Conservation (phyloP, 2,797 vertebrate species). For the Cuculus canorus region DNA sequence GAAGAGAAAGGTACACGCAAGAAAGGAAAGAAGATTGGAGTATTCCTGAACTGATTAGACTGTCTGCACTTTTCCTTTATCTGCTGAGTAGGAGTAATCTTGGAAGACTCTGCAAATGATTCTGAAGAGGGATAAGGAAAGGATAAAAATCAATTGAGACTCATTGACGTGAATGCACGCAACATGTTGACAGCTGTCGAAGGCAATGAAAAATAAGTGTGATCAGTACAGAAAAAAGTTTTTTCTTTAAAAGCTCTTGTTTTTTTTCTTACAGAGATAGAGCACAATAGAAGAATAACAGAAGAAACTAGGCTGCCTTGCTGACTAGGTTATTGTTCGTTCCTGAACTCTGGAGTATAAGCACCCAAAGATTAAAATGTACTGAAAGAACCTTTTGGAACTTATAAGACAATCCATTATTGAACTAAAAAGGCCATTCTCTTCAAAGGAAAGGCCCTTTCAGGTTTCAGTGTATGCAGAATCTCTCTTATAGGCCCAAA, state of each 20-base stretch:
- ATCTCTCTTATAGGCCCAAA: not conserved
- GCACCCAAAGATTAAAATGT: not conserved
- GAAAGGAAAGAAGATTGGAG: not conserved
- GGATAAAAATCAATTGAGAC: not conserved
- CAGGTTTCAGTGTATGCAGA: not conserved
- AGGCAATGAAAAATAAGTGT: not conserved
- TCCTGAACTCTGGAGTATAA: not conserved
- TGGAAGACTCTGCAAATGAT: not conserved
- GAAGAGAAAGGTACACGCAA: not conserved
- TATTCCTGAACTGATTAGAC: not conserved
- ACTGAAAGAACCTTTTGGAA: not conserved
- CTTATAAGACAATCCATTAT: not conserved
- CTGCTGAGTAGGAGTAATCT: not conserved
- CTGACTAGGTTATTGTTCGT: not conserved
- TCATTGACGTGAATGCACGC: not conserved
- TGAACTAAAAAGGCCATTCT: not conserved
- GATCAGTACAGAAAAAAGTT: not conserved
- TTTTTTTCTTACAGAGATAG: not conserved
- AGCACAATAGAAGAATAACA: not conserved
- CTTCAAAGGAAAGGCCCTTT: not conserved
- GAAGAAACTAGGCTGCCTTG: not conserved
- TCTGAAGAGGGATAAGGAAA: not conserved
- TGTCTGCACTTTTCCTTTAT: not conserved
- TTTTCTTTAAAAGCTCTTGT: not conserved
- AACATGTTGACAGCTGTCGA: not conserved